These are phyloP conservation scores for Perca schrenkii DNA, from an alignment of 2,113 vertebrate genomes.

Conservation along the genomic window DNA sequence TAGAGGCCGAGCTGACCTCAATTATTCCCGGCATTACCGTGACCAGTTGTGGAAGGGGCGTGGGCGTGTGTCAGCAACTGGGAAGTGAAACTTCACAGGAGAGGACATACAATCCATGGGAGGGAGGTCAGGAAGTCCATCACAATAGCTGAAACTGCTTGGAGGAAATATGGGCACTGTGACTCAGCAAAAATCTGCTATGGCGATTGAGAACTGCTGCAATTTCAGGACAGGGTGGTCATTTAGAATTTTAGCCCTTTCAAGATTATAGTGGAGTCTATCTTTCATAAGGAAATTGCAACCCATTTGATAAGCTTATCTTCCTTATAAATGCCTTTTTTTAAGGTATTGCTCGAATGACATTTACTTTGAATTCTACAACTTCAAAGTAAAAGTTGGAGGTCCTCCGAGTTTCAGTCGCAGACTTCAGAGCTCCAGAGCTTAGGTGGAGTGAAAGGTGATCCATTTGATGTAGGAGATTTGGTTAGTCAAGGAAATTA, in stretches of 20 bases:
- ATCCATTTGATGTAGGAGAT: constrained; percentile 78
- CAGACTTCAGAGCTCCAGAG: constrained; percentile 63
- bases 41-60: constrained; percentile 36
- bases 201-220: constrained; percentile 43
- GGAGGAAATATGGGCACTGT: constrained; percentile 52
- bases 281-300: constrained; percentile 69
- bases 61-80: constrained; percentile 35
- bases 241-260: constrained; percentile 42
- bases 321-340: constrained; percentile 51
- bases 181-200: constrained; percentile 61
- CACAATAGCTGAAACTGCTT: constrained; percentile 47
- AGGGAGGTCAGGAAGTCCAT: constrained; percentile 55
- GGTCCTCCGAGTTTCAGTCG: constrained; percentile 51
- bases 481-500: constrained; percentile 79
- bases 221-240: constrained; percentile 26
- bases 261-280: constrained; percentile 48
- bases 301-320: constrained; percentile 75
- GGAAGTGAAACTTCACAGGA: constrained; percentile 56
- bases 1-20: constrained; percentile 30
- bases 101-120: constrained; percentile 18
- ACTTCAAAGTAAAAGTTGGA: constrained; percentile 75
- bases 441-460: constrained; percentile 72
- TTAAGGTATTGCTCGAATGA: constrained; percentile 60
- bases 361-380: constrained; percentile 61
- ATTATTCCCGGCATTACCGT: constrained; percentile 52